Evolutionary conservation across 2,113 vertebrate species (phyloP), one percentile per base, ranked within the genome.

Genomic region (Cinclus mexicanus): DNA sequence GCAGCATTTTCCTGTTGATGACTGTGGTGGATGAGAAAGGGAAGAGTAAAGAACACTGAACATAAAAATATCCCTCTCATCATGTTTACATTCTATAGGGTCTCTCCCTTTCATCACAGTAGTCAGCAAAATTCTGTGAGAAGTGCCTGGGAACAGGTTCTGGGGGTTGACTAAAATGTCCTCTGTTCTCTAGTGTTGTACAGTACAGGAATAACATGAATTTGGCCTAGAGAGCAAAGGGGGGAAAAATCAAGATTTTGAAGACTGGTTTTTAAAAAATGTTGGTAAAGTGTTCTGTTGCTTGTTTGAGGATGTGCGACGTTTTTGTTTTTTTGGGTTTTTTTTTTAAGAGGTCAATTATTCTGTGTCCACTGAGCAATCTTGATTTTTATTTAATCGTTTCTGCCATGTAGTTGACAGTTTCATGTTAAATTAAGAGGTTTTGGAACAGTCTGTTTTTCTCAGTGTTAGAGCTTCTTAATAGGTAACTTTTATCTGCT

Each of bases 241-340:
- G 57, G 19, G 56, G 20, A 67, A 85, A 64, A 76, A 24, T 42
- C 6, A 70, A 53, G 21, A 41, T 46, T 25, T 44, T 55, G 33
- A 60, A 76, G 26, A 14, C 3, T 39, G 2, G 1, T 50, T 71
- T 57, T 29, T 22, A 7, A 12, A 46, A 74, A 70, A n/a, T 60
- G 42, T 41, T 53, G 22, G 0, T 60, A 2, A 41, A 42, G 8
- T 13, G 13, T 42, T 84, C 49, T 65, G 3, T 69, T 49, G 50
- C 28, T 37, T 42, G 6, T 46, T 74, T 57, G 18, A 5, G 20
- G 12, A 22, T 57, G 2, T 33, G 31, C 33, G 14, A 18, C n/a
- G 7, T 13, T 53, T 78, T 20, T 17, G 4, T 2, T 41, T 29
- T 31, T 41, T 7, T 1, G 0, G 35, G 35, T 37, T 37, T 37